Base-by-base conservation (phyloP, 2,113 vertebrate species). In the Chaetodon auriga region DNA sequence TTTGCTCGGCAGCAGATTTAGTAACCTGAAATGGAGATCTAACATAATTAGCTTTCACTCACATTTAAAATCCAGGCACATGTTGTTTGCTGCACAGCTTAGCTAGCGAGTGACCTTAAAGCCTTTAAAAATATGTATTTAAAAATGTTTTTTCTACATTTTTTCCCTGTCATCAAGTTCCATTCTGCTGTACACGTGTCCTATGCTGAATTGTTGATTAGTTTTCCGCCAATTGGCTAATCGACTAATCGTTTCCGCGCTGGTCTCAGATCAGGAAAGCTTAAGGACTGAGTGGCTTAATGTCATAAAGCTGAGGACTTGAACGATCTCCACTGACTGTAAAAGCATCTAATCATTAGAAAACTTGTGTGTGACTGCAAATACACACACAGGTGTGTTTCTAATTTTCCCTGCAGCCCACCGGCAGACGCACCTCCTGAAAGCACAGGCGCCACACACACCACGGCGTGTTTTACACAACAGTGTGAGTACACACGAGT, bases 1-100 rank as follows among this genome's bases (percentile, higher is more conserved):
- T 87, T 87, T 55, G 46, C 75, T 30, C 30, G 16, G 41, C 68
- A 85, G 88, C 69, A 65, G 2, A 73, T 73, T 64, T 55, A 51
- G 12, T 51, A 25, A 60, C 43, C 62, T 75, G 58, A 80, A 81
- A 75, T 35, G 68, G 36, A 69, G 6, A 70, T 74, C 13, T 10
- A 48, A 55, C 61, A 63, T 75, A 60, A 84, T 82, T 78, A 49
- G 54, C 53, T 68, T 38, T 74, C 53, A 66, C 58, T 38, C 25
- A 70, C 15, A 63, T 85, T 62, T 49, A 11, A 61, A 23, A 58
- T 75, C 16, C 0, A 18, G 55, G 19, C 23, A 43, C 41, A 62
- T 46, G 45, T 63, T 63, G 71, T 79, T 75, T 77, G 19, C 18
- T 21, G 19, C 38, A 49, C 35, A 45, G 35, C 68, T 65, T 25